Base-by-base conservation (phyloP, 2,113 vertebrate species). In the Canis aureus region DNA sequence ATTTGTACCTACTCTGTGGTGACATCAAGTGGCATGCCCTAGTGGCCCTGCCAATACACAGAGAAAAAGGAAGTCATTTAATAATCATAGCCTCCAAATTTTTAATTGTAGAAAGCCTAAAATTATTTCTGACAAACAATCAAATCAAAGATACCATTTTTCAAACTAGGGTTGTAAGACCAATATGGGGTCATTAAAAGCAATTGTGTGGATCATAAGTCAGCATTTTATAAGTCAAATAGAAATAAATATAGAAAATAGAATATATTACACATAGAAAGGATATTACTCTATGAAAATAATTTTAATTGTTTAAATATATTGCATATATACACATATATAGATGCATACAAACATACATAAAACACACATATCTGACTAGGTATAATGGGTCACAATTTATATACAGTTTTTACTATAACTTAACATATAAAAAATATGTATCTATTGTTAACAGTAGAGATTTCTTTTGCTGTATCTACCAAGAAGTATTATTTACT, bases 291-390 rank as follows among this genome's bases (percentile, higher is more conserved):
- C 76, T 17, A 88, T 80, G 60, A 83, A 87, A 91, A 97, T 5
- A 96, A 86, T 22, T 69, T 79, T 84, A 93, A 78, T 67, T 81
- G 73, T 88, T 93, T 93, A 96, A 96, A 88, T 29, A 89, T 38
- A 93, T 53, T 85, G 38, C 23, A 71, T 78, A 89, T 74, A 95
- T 11, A 89, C 16, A 69, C 17, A 82, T 25, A 88, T 19, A 93
- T 1, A 94, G n/a, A 62, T 79, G 5, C 13, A 82, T 35, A 86
- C 12, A 93, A 95, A 69, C 35, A 93, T 55, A 88, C 3, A 62
- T 51, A 87, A 76, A 91, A 93, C 11, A 86, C 12, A n/a, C 0
- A 57, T 17, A 84, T 66, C 32, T 94, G 10, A 13, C 23, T 84
- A 90, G 32, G 11, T 78, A n/a, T 62, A n/a, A 64, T 87, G 66